Conservation (phyloP, 2,888 invertebrate species). For the Lottia gigantea region DNA sequence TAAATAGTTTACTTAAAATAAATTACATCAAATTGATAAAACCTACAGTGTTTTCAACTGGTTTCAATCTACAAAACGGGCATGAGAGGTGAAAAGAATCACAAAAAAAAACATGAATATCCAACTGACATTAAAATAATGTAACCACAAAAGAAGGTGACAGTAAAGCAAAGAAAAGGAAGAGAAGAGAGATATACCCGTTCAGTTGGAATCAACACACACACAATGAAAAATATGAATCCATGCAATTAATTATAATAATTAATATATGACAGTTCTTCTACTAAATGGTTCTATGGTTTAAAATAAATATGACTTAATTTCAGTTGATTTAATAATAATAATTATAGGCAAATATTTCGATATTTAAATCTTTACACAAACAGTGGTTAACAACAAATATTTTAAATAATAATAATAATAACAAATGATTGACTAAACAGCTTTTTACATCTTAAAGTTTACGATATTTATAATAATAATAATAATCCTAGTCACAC, state of each 20-base stretch:
- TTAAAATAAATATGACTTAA: conserved; percentile 27
- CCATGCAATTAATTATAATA: conserved; percentile 23
- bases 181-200: conserved; percentile 27
- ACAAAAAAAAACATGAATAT: neutral
- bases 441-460: conserved; percentile 25
- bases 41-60: too few relatives aligned
- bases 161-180: conserved; percentile 21
- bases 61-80: too few relatives aligned
- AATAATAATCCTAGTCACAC: too few relatives aligned
- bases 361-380: conserved; percentile 18
- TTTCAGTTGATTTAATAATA: conserved; percentile 1
- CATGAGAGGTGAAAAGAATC: too few relatives aligned
- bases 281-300: conserved; percentile 20
- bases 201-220: conserved; percentile 31
- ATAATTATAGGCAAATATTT: conserved; percentile 2
- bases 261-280: conserved; percentile 13
- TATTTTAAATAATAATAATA: conserved; percentile 50
- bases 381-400: conserved; percentile 41
- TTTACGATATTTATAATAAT: too few relatives aligned
- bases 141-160: conserved; percentile 11
- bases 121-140: conserved; percentile 4
- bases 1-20: too few relatives aligned
- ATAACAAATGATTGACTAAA: conserved; percentile 36
- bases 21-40: too few relatives aligned
- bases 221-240: conserved; percentile 24